These are phyloP conservation scores for Galeopsomyia nigrocyanea DNA, from an alignment of 2,888 invertebrate species.

Conservation along the genomic window DNA sequence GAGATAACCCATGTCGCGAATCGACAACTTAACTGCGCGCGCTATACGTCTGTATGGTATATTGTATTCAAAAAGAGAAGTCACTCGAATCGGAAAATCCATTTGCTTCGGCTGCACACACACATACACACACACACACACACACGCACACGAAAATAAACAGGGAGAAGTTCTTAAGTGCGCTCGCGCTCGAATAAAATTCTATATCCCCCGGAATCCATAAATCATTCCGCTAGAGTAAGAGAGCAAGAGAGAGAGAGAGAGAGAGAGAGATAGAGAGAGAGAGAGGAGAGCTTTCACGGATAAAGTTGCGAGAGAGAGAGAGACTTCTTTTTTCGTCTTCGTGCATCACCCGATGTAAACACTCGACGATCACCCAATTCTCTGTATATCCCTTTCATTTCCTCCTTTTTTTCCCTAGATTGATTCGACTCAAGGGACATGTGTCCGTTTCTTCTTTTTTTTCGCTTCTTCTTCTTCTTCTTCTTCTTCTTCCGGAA, in stretches of 20 bases:
- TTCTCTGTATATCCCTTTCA: too few relatives aligned
- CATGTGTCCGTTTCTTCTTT: too few relatives aligned
- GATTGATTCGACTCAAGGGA: too few relatives aligned
- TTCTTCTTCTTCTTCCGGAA: neutral
- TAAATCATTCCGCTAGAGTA: constrained; percentile 27
- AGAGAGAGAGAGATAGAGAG: neutral
- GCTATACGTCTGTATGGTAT: too few relatives aligned
- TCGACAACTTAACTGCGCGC: constrained; percentile 10
- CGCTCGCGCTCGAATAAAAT: constrained; percentile 28
- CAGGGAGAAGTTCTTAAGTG: constrained; percentile 16
- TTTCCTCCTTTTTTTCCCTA: too few relatives aligned
- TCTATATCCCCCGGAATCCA: constrained; percentile 15
- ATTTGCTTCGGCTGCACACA: constrained; percentile 7
- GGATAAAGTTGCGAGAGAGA: neutral
- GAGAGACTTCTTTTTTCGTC: neutral
- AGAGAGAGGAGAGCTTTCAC: neutral
- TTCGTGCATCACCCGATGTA: too few relatives aligned
- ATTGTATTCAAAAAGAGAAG: constrained; percentile 16
- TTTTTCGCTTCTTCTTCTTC: too few relatives aligned
- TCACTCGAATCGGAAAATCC: constrained; percentile 36
- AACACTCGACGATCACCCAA: too few relatives aligned
- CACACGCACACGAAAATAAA: constrained; percentile 24
- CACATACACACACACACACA: neutral
- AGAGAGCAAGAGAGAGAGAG: constrained; percentile 3
- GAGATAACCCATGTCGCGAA: neutral